Base-by-base conservation (phyloP, 2,113 vertebrate genomes). In the Phalacrocorax pelagicus region DNA sequence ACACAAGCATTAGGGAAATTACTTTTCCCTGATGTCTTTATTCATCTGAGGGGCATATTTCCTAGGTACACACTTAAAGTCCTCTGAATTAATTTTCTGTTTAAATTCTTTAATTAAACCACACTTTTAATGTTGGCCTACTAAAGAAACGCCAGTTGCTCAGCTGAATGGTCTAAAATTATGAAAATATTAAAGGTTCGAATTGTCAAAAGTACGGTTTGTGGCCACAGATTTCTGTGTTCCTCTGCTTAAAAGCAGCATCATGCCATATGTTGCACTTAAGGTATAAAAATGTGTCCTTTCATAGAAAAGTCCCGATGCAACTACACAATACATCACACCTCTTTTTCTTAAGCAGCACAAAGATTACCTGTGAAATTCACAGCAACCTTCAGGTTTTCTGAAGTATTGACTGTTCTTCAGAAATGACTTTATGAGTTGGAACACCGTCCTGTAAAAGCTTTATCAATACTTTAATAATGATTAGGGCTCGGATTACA, bases 391-490 rank as follows among this genome's bases (percentile, higher is more conserved):
- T 30, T 52, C 21, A 82, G 2, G n/a, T 54, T 94, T 74, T 92
- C 40, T 87, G 9, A 54, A 74, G 29, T 70, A 46, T 32, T 86
- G n/a, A 30, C 20, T 92, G 0, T 94, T 88, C 14, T 58, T 73
- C 42, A 82, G 63, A 27, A 82, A 54, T 55, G 22, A 27, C 34
- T 95, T 90, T 61, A 22, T 81, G 87, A 88, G 30, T 40, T 91
- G 66, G 42, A 82, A 30, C 51, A 63, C 49, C 2, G 2, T 90
- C 36, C 51, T 81, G 22, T 34, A 46, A 72, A 52, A 66, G 55
- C n/a, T 78, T 93, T 90, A 86, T 94, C 79, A 63, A n/a, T 89
- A 82, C 58, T 96, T 95, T 3, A 52, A 12, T 82, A 73, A 40
- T 32, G 26, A 57, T 51, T 67, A 77, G 40, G 26, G 22, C 42